Evolutionary conservation across 2,888 invertebrate species (phyloP), one percentile per base, ranked within the genome.

Genomic region (Drosophila maculinotata): DNA sequence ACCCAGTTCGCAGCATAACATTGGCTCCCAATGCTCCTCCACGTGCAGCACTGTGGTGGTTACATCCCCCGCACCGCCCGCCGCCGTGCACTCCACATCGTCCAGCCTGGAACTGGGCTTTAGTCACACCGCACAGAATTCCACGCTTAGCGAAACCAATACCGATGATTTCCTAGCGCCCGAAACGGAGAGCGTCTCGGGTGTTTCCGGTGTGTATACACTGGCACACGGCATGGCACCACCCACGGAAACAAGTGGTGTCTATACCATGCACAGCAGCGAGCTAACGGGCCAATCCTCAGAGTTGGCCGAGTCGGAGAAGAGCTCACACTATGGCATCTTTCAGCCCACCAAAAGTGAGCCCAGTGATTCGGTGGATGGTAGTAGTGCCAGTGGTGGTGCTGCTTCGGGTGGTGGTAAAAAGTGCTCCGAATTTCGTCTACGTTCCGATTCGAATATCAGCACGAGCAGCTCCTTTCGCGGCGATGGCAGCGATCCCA

Each of bases 1-100:
- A 1, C 92, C 92, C 1, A 91, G 86, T 48, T 92, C 92, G 0
- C 92, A 92, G 71, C 91, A 95, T 90, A 95, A 95, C 89, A 93
- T 95, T 39, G 95, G 95, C 52, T 96, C 96, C 23, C 96, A 96
- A 89, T 96, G 97, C 90, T 96, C 96, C 57, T 96, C 96, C 51
- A 96, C 96, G 23, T 96, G 96, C 89, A 96, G 96, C 87, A 97
- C 97, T 30, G 96, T 96, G n/a, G 96, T 96, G 76, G 95, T 96
- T 78, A 93, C 93, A 4, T 92, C 93, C 7, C 76, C 89, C 0
- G 58, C 76, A 0, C 91, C 92, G 42, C 92, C 70, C 1, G 91
- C 96, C 33, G 92, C 92, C 79, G 85, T 90, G 4, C 93, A 95
- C 66, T 96, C 96, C 23, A 95, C 96, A 36, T 95, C 95, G 48